These are phyloP conservation scores for Anthopleura sola DNA, from an alignment of 64 coral and sea anemone genomes.

Conservation along the genomic window DNA sequence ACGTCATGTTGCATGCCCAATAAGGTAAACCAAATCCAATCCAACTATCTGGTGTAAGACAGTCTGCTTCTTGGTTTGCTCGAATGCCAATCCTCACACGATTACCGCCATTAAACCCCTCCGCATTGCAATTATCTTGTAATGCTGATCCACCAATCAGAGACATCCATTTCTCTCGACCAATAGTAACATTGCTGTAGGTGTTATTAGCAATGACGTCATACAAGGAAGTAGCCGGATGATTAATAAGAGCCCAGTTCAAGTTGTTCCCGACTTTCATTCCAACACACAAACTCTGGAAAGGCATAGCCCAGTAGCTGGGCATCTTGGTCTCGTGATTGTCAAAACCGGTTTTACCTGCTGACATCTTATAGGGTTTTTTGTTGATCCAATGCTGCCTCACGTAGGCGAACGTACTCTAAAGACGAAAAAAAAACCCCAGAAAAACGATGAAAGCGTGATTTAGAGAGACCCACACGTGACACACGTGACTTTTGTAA, in stretches of 20 bases:
- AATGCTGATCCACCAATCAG: slow-evolving; percentile 39
- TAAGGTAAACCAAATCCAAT: background rate
- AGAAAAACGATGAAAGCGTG: background rate
- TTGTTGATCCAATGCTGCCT: slow-evolving; percentile 31
- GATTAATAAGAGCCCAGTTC: slow-evolving; percentile 22
- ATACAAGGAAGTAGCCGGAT: slow-evolving; percentile 26
- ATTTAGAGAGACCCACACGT: background rate
- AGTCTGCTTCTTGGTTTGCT: slow-evolving; percentile 10
- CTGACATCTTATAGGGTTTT: slow-evolving; percentile 24
- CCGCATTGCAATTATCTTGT: slow-evolving; percentile 20
- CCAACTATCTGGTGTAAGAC: background rate
- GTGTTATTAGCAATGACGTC: slow-evolving; percentile 34
- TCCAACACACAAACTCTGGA: slow-evolving; percentile 59
- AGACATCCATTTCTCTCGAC: slow-evolving; percentile 38
- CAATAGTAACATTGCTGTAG: slow-evolving; percentile 4
- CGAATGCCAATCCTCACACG: slow-evolving; percentile 1
- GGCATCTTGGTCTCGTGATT: too few species aligned
- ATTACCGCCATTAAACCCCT: slow-evolving; percentile 9
- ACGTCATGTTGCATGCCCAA: background rate
- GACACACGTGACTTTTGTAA: too few species aligned
- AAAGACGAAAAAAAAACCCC: background rate
- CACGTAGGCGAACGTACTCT: background rate
- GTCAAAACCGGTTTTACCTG: slow-evolving; percentile 52
- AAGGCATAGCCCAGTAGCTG: slow-evolving; percentile 57
- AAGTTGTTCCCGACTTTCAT: slow-evolving; percentile 30